Evolutionary conservation across 2,113 vertebrate species (phyloP).

Genomic region (Eptesicus fuscus): DNA sequence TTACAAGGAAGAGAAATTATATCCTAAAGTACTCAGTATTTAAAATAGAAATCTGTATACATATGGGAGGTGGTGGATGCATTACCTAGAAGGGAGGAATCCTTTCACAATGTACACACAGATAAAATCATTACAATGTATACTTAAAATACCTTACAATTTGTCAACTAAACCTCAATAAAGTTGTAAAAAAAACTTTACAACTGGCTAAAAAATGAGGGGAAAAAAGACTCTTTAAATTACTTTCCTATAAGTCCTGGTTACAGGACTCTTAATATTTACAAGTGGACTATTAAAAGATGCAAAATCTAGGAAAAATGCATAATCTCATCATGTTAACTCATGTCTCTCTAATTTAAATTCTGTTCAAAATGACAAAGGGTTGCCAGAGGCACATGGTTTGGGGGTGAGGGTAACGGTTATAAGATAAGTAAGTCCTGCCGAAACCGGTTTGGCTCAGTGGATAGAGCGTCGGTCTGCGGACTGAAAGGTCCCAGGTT

Average conservation of each 20-base stretch:
- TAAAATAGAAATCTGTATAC: not conserved
- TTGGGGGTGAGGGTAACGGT: not conserved
- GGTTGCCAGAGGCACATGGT: not conserved
- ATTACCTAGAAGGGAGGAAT: not conserved
- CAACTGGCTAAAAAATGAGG: not conserved
- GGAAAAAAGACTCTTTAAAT: not conserved
- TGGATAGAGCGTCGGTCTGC: too few relatives aligned
- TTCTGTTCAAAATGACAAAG: slow-evolving; percentile 6
- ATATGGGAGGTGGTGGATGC: not conserved
- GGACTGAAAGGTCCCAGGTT: too few relatives aligned
- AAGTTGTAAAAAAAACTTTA: not conserved
- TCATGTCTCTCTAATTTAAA: not conserved
- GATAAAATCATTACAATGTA: not conserved
- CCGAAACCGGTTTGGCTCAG: too few relatives aligned
- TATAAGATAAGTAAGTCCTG: not conserved
- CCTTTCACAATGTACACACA: not conserved
- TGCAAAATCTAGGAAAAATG: not conserved
- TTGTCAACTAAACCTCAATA: not conserved
- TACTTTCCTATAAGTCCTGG: not conserved
- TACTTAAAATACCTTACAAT: not conserved
- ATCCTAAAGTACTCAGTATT: not conserved
- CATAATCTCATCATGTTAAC: not conserved
- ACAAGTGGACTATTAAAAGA: not conserved
- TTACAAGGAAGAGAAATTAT: slow-evolving; percentile 21
- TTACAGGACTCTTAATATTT: not conserved